Conservation (phyloP, 2,888 invertebrate genomes). For the Notodonta ziczac region DNA sequence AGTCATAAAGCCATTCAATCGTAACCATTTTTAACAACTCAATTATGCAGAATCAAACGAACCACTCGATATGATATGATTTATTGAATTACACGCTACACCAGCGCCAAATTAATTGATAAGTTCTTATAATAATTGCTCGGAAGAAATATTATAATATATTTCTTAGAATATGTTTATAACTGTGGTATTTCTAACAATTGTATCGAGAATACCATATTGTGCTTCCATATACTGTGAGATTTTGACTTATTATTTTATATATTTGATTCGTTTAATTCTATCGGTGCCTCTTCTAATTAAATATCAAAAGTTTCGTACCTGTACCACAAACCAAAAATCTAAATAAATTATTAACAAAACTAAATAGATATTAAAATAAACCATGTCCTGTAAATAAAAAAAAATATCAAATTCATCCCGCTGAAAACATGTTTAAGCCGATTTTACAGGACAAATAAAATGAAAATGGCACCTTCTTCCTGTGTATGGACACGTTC, state of each 20-base stretch:
- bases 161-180: slow-evolving; percentile 56
- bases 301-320: too few species aligned
- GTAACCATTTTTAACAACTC: slow-evolving; percentile 10
- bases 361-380: too few species aligned
- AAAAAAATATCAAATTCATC: too few species aligned
- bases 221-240: slow-evolving; percentile 51
- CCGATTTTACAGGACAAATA: too few species aligned
- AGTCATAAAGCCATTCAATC: slow-evolving; percentile 5
- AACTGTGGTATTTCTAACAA: slow-evolving; percentile 53
- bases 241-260: slow-evolving; percentile 21
- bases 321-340: too few species aligned
- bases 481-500: too few species aligned
- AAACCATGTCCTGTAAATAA: too few species aligned
- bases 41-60: slow-evolving; percentile 13
- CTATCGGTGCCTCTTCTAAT: too few species aligned
- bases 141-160: slow-evolving; percentile 31
- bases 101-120: slow-evolving; percentile 47
- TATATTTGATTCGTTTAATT: too few species aligned
- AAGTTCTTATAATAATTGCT: slow-evolving; percentile 30
- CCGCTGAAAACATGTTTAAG: too few species aligned
- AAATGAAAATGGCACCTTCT: too few species aligned
- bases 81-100: slow-evolving; percentile 19
- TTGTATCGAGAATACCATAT: slow-evolving; percentile 48
- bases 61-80: slow-evolving; percentile 17
- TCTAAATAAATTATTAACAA: too few species aligned